phyloP scores from a whole-genome alignment of 2,888 invertebrate genomes.

The Brachylomia viminalis region DNA sequence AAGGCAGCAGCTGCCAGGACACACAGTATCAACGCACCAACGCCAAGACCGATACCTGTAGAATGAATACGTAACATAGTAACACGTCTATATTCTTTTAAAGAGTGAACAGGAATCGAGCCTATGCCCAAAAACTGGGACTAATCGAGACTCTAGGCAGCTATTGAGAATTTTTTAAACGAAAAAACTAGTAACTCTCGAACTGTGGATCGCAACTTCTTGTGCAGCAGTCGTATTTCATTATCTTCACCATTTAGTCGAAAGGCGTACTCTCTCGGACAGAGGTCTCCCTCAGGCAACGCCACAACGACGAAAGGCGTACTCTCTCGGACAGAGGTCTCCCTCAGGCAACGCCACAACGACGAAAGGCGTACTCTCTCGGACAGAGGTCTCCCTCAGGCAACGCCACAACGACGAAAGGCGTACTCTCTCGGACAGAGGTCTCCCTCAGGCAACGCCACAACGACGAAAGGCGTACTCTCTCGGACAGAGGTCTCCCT shows the following conservation, averaged over 20 bases:
- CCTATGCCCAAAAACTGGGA: not conserved
- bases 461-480: not conserved
- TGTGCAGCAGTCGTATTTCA: not conserved
- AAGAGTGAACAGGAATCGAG: not conserved
- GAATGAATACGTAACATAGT: not conserved
- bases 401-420: too few relatives aligned
- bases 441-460: too few relatives aligned
- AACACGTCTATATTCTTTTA: not conserved
- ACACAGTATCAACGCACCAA: slow-evolving; percentile 83
- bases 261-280: not conserved
- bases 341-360: too few relatives aligned
- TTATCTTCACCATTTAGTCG: not conserved
- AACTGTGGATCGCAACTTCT: not conserved
- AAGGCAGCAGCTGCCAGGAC: slow-evolving; percentile 82
- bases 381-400: too few relatives aligned
- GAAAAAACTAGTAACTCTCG: not conserved
- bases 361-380: not conserved
- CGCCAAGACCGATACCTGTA: slow-evolving; percentile 80
- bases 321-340: too few relatives aligned
- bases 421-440: too few relatives aligned
- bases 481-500: too few relatives aligned
- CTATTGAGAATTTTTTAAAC: not conserved
- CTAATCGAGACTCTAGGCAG: not conserved
- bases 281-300: too few relatives aligned
- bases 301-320: too few relatives aligned